Evolutionary conservation across 2,888 invertebrate genomes (phyloP), one percentile per base, ranked within the genome.

Genomic region (Amblyteles armatorius): DNA sequence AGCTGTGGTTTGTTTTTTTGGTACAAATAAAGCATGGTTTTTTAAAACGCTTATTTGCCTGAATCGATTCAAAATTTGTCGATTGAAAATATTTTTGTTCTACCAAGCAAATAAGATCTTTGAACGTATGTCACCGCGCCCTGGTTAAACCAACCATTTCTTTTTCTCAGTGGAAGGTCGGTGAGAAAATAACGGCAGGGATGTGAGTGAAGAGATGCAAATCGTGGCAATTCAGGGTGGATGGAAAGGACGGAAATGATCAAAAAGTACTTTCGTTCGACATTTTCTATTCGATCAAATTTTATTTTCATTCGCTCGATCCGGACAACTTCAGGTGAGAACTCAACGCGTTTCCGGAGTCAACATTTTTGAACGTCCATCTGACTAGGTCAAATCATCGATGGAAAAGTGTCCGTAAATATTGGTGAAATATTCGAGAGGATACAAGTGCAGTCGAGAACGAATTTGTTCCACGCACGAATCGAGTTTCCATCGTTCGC

Each of bases 341-440:
- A 22, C 11, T 55, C 55, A 22, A 55, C 9, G 55, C 9, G 9
- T 11, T 22, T 19, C 55, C 55, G 6, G 1, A 22, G 68, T 6
- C 16, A 3, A 16, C 11, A 5, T 33, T 71, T n/a, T 71, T 9
- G 29, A 52, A 52, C n/a, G 26, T 7, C 69, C 3, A 50, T 69
- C 29, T 13, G 26, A 48, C 50, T 69, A 50, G 22, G 48, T 26
- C 2, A 16, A 69, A 50, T 69, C 29, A 16, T 4, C n/a, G 29
- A 69, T 69, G n/a, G 13, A 69, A 71, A 29, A 26, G n/a, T 19
- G 22, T 22, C 22, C 55, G 55, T 22, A 22, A 55, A 55, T 55
- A 22, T 55, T 55, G 22, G 55, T 9, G 7, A 6, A 71, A 26
- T n/a, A 26, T 9, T 71, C n/a, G 16, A 33, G 33, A 40, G 33